Evolutionary conservation across 2,113 vertebrate genomes (phyloP).

Genomic region (Catharus bicknelli): DNA sequence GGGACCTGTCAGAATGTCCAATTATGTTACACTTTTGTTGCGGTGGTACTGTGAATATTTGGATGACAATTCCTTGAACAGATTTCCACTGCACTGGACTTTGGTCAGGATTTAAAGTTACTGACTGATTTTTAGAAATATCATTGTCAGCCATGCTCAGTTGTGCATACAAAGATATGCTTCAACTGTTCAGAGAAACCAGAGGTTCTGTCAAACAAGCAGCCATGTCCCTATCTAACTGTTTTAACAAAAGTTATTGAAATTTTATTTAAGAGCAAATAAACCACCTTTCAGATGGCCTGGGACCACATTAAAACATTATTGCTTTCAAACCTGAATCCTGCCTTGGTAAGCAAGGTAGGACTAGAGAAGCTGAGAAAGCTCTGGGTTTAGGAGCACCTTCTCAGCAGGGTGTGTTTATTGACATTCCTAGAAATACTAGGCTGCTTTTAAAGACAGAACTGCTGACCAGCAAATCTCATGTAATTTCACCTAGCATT

Average conservation of each 20-base stretch:
- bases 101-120: neutral
- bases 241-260: neutral
- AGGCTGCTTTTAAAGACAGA: neutral
- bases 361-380: neutral
- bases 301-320: neutral
- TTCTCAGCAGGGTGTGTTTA: neutral
- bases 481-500: neutral
- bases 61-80: neutral
- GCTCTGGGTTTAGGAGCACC: neutral
- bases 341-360: neutral
- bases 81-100: neutral
- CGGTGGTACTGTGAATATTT: neutral
- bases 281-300: neutral
- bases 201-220: neutral
- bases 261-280: neutral
- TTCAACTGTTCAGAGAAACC: neutral
- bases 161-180: neutral
- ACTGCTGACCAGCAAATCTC: neutral
- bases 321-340: neutral
- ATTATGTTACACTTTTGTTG: accelerated
- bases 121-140: neutral
- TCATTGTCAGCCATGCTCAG: neutral
- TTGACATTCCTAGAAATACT: neutral
- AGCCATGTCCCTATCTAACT: accelerated
- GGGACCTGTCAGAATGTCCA: neutral